Percentiles rank a stretch among this genome's conserved stretches.
Conservation (phyloP, 2,113 vertebrate genomes). For the Spea multiplicata region DNA sequence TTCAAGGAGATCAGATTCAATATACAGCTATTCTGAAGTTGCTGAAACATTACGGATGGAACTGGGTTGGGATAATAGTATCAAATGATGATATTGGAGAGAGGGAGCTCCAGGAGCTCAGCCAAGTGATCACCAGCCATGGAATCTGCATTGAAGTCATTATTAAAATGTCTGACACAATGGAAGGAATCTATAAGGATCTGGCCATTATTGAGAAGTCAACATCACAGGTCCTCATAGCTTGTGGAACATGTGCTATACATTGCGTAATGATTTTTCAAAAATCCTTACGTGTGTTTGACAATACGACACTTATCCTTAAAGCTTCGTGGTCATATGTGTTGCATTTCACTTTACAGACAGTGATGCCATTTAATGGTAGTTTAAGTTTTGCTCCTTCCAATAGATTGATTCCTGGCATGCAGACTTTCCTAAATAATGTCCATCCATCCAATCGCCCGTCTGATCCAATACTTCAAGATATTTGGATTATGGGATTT, state of each 20-base stretch:
- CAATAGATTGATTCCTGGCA: not conserved
- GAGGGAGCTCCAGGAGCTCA: not conserved
- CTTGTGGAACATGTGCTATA: not conserved
- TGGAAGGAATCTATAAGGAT: not conserved
- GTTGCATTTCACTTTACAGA: accelerated
- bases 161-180: not conserved
- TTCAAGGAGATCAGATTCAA: not conserved
- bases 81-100: not conserved
- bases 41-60: constrained; percentile 3
- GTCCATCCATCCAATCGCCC: not conserved
- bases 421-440: not conserved
- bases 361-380: not conserved
- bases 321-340: not conserved
- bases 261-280: not conserved
- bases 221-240: constrained; percentile 10
- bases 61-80: not conserved
- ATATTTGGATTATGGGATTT: not conserved
- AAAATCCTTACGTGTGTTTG: not conserved
- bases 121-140: not conserved
- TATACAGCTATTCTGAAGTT: not conserved
- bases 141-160: constrained; percentile 8
- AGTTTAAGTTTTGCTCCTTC: not conserved
- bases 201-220: not conserved
- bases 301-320: not conserved
- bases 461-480: not conserved